A percentile compares a stretch with the other conserved stretches of the same genome.
These are phyloP conservation scores for Phycodurus eques DNA, from an alignment of 2,113 vertebrate species.

Conservation along the genomic window DNA sequence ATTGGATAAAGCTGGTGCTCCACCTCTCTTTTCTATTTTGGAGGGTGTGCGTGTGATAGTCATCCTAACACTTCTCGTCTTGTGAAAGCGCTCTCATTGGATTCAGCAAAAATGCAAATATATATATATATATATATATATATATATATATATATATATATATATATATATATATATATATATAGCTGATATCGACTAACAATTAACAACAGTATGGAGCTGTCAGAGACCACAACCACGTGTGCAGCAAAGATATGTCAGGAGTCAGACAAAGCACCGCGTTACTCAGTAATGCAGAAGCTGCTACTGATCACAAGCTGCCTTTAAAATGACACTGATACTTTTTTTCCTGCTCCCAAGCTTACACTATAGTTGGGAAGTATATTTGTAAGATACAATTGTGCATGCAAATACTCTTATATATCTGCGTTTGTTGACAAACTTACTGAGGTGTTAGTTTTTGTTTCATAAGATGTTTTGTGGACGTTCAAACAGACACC, in stretches of 20 bases:
- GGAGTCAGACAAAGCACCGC: neutral
- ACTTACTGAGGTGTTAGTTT: neutral
- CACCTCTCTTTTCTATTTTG: constrained; percentile 53
- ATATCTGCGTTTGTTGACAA: neutral
- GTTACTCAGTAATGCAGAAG: constrained; percentile 9
- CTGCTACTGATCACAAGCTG: constrained; percentile 23
- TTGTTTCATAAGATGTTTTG: neutral
- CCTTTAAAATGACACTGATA: constrained; percentile 22
- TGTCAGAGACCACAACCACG: neutral
- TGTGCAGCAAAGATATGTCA: constrained; percentile 5
- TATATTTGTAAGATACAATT: neutral
- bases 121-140: too few relatives aligned
- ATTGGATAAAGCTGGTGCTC: constrained; percentile 42
- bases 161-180: too few relatives aligned
- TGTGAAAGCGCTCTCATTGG: constrained; percentile 6
- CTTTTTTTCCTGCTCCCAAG: neutral
- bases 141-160: too few relatives aligned
- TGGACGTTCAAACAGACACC: neutral
- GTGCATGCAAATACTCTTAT: neutral
- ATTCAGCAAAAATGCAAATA: neutral
- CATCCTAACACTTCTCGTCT: constrained; percentile 32
- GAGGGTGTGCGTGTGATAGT: constrained; percentile 44
- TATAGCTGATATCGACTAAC: too few relatives aligned
- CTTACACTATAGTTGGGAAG: neutral
- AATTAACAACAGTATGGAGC: neutral